phyloP scores from a whole-genome alignment of 1,140 invertebrate genomes.

The Holotrichia oblita region DNA sequence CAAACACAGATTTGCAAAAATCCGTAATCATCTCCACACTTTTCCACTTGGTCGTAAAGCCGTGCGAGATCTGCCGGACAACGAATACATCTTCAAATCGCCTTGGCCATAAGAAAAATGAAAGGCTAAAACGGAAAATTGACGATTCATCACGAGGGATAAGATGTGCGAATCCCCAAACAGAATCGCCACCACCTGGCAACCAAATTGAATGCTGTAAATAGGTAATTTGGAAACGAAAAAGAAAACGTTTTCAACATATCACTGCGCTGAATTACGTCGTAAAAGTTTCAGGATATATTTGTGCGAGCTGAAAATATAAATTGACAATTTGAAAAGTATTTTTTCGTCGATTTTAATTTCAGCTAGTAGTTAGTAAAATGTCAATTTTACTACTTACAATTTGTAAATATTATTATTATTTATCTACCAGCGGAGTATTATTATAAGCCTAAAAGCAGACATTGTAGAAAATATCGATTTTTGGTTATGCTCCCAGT shows the following conservation, averaged over 20 bases:
- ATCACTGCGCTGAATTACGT: background rate
- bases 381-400: no score
- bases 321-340: no score
- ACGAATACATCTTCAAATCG: background rate
- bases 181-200: background rate
- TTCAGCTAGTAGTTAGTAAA: no score
- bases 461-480: no score
- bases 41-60: background rate
- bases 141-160: conserved; percentile 6
- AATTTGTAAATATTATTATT: no score
- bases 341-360: no score
- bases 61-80: background rate
- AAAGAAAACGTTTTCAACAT: background rate
- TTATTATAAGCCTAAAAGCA: no score
- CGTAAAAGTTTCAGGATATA: background rate
- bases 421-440: no score
- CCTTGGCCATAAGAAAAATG: background rate
- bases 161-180: background rate
- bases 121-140: background rate
- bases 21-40: background rate
- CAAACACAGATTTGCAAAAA: background rate
- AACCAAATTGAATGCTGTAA: background rate
- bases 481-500: no score
- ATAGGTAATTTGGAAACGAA: background rate
- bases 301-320: no score